Conservation (phyloP, 2,113 vertebrate species). For the Esox niger region DNA sequence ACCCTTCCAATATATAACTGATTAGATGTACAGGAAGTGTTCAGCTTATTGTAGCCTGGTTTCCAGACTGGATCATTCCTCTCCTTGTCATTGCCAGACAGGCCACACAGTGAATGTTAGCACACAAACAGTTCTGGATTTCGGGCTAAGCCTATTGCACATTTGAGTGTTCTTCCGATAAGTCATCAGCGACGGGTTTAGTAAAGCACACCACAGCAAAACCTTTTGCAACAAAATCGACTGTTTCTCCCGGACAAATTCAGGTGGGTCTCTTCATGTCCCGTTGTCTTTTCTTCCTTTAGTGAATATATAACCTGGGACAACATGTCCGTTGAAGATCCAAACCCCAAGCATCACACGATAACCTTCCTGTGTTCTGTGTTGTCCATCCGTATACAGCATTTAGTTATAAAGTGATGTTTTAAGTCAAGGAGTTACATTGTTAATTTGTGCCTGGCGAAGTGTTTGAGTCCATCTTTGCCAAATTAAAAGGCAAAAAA, state of each 20-base stretch:
- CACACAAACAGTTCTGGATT: too few relatives aligned
- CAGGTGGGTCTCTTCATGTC: too few relatives aligned
- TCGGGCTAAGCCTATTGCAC: slow-evolving; percentile 54
- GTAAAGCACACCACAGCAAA: too few relatives aligned
- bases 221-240: too few relatives aligned
- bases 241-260: background rate
- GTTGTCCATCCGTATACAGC: slow-evolving; percentile 21
- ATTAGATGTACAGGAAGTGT: too few relatives aligned
- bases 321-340: slow-evolving; percentile 9
- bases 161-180: slow-evolving; percentile 36
- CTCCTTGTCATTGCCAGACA: too few relatives aligned
- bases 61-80: too few relatives aligned
- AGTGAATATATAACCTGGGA: too few relatives aligned
- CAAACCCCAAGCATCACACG: slow-evolving; percentile 12
- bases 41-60: too few relatives aligned
- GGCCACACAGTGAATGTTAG: too few relatives aligned
- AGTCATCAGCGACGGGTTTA: slow-evolving; percentile 4
- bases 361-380: slow-evolving; percentile 1
- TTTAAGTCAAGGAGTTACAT: slow-evolving; percentile 18
- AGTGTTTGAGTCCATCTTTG: slow-evolving; percentile 33
- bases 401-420: slow-evolving; percentile 27
- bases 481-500: slow-evolving; percentile 10
- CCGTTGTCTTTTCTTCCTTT: too few relatives aligned
- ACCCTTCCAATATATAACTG: slow-evolving; percentile 10
- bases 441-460: slow-evolving; percentile 44